Evolutionary conservation across 2,797 vertebrate genomes (phyloP).

Genomic region (Periophthalmus magnuspinnatus): DNA sequence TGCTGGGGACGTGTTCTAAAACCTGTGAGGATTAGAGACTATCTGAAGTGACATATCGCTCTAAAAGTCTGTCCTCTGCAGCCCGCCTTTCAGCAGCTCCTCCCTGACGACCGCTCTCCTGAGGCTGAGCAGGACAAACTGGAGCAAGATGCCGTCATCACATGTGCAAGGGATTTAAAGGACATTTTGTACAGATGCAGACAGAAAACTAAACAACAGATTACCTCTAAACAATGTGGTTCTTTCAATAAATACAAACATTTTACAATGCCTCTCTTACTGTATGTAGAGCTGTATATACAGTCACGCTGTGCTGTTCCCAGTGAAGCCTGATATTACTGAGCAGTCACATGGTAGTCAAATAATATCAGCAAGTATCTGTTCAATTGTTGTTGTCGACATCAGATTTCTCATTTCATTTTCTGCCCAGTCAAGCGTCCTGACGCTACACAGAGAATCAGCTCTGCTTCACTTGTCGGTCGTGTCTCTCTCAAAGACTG

Average conservation of each 20-base stretch:
- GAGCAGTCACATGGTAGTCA: constrained; percentile 52
- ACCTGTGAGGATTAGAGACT: constrained; percentile 48
- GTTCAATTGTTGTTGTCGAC: constrained; percentile 98
- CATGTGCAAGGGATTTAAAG: constrained; percentile 41
- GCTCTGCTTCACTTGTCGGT: constrained; percentile 92
- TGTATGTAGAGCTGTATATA: not conserved
- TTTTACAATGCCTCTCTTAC: not conserved
- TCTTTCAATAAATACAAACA: not conserved
- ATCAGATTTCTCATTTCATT: constrained; percentile 99
- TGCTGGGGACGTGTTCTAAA: constrained; percentile 60
- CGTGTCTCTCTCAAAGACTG: constrained; percentile 86
- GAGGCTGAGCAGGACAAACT: constrained; percentile 34
- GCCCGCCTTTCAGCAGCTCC: constrained; percentile 53
- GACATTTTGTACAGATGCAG: not conserved
- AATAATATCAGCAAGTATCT: constrained; percentile 90
- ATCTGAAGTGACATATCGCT: constrained; percentile 49
- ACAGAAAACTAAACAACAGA: not conserved
- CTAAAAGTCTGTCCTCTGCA: constrained; percentile 52
- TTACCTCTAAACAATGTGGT: not conserved
- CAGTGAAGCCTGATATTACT: constrained; percentile 11
- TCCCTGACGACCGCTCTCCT: constrained; percentile 41
- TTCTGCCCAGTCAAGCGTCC: constrained; percentile 96
- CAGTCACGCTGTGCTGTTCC: not conserved
- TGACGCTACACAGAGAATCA: constrained; percentile 91
- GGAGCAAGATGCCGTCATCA: constrained; percentile 20